Evolutionary conservation across 1,140 invertebrate species (phyloP).

Genomic region (Asbolus verrucosus): DNA sequence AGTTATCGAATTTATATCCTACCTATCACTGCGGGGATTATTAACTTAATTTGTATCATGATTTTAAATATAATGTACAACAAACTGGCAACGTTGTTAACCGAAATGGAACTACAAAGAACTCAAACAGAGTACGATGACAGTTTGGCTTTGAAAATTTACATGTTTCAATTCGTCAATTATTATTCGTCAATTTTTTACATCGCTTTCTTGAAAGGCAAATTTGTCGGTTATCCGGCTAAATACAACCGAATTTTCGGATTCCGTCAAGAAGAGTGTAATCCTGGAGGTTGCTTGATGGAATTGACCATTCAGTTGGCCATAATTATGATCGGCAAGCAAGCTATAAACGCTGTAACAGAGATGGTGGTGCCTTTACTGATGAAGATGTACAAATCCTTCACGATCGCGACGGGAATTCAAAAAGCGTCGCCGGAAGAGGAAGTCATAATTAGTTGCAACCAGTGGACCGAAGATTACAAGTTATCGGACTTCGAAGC

Average conservation of each 20-base stretch:
- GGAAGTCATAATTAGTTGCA: constrained; percentile 63
- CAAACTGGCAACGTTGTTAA: constrained; percentile 67
- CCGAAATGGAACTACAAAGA: constrained; percentile 86
- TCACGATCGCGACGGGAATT: constrained; percentile 57
- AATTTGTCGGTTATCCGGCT: constrained; percentile 82
- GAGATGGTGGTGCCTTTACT: constrained; percentile 80
- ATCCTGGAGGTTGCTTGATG: constrained; percentile 83
- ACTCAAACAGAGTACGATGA: constrained; percentile 90
- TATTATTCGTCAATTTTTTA: constrained; percentile 90
- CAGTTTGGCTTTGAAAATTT: constrained; percentile 86
- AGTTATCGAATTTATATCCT: constrained; percentile 75
- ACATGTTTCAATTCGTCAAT: constrained; percentile 90
- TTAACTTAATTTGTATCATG: constrained; percentile 75
- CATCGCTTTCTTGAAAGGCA: constrained; percentile 87
- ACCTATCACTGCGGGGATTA: constrained; percentile 75
- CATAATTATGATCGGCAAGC: constrained; percentile 89
- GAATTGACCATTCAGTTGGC: constrained; percentile 86
- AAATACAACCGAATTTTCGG: constrained; percentile 80
- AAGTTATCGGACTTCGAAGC: constrained; percentile 75
- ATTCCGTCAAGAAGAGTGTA: constrained; percentile 81
- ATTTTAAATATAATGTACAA: constrained; percentile 69
- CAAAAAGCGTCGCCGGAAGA: constrained; percentile 53
- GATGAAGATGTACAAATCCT: constrained; percentile 62
- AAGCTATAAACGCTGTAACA: constrained; percentile 83
- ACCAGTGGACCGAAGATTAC: constrained; percentile 85